A percentile compares a stretch with the other conserved stretches of the same genome.
phyloP scores from a whole-genome alignment of 2,888 invertebrate genomes.

The Schrankia costaestrigalis region DNA sequence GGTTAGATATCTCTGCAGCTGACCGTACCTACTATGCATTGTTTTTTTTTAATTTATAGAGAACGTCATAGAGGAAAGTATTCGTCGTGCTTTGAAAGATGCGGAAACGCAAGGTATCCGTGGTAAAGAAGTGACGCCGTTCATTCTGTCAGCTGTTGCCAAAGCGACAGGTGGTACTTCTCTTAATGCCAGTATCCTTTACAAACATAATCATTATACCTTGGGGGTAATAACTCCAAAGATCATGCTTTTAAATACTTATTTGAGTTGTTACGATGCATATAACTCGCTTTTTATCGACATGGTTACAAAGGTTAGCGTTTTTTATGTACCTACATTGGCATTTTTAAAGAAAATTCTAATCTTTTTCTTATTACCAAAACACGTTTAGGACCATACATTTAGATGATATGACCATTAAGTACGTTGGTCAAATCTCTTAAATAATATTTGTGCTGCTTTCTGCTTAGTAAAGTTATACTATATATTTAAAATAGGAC shows the following conservation, averaged over 20 bases:
- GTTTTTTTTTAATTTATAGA: conserved; percentile 58
- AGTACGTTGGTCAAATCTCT: too few species aligned
- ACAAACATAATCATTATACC: not conserved
- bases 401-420: too few species aligned
- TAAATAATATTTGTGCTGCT: too few species aligned
- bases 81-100: conserved; percentile 83
- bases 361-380: too few species aligned
- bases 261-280: not conserved
- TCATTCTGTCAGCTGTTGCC: conserved; percentile 88
- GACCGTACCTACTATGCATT: too few species aligned
- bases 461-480: too few species aligned
- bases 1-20: too few species aligned
- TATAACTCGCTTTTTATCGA: too few species aligned
- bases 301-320: not conserved
- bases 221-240: not conserved
- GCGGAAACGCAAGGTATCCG: conserved; percentile 81
- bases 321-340: not conserved
- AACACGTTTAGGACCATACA: too few species aligned
- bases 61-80: conserved; percentile 83
- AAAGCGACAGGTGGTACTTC: conserved; percentile 91
- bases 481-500: too few species aligned
- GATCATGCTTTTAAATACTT: not conserved
- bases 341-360: too few species aligned
- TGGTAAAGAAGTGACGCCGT: conserved; percentile 97
- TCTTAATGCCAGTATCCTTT: conserved; percentile 91